phyloP scores from a whole-genome alignment of 2,888 invertebrate genomes.

The Limenitis camilla region DNA sequence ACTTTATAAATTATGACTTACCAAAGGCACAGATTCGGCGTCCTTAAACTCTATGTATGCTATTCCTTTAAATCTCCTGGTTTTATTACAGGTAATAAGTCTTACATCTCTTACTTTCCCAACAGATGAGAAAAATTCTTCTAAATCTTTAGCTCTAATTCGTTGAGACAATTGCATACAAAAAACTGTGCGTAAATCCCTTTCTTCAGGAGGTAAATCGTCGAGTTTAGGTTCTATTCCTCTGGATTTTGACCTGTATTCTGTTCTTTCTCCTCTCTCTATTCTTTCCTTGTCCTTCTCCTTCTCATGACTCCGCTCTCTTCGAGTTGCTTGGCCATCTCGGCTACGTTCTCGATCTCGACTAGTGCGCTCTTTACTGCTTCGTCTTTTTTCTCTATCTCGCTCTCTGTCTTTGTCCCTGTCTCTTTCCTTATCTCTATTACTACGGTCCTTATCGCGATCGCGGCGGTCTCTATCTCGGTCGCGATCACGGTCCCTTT shows the following conservation, averaged over 20 bases:
- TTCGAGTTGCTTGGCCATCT: slow-evolving; percentile 20
- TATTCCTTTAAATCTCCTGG: slow-evolving; percentile 98
- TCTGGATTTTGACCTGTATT: slow-evolving; percentile 63
- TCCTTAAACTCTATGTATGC: slow-evolving; percentile 99
- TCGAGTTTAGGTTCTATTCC: slow-evolving; percentile 76
- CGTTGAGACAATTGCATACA: slow-evolving; percentile 98
- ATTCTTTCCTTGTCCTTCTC: slow-evolving; percentile 16
- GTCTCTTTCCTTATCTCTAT: slow-evolving; percentile 44
- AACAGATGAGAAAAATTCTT: slow-evolving; percentile 99
- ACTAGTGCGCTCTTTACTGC: slow-evolving; percentile 27
- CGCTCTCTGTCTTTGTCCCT: slow-evolving; percentile 28
- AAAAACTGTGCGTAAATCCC: slow-evolving; percentile 98
- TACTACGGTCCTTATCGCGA: slow-evolving; percentile 27
- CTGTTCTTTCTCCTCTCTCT: slow-evolving; percentile 36
- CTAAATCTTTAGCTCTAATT: slow-evolving; percentile 93
- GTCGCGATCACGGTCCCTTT: slow-evolving; percentile 43
- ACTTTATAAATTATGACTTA: slow-evolving; percentile 54
- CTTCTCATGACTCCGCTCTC: slow-evolving; percentile 41
- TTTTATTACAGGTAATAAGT: slow-evolving; percentile 99
- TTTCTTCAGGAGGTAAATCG: slow-evolving; percentile 95
- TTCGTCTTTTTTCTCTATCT: slow-evolving; percentile 31
- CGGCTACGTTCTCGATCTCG: slow-evolving; percentile 46
- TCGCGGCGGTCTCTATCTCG: slow-evolving; percentile 44
- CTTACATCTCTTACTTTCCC: slow-evolving; percentile 99
- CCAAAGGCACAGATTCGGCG: slow-evolving; percentile 96